Conservation (phyloP, 1,140 invertebrate species). For the Littorina saxatilis region DNA sequence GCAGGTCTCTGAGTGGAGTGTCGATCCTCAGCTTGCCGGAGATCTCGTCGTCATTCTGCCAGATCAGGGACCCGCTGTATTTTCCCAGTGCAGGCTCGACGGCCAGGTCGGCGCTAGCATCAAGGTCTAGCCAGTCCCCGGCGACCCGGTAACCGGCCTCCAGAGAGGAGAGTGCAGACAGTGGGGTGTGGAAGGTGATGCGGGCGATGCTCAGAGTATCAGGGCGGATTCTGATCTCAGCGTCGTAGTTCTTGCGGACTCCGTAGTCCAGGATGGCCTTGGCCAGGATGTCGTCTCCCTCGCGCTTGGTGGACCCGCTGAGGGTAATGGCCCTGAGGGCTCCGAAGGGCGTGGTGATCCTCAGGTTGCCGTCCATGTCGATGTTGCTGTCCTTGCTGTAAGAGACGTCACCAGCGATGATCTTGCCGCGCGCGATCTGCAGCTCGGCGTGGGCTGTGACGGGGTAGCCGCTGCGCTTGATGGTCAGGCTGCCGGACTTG, state of each 20-base stretch:
- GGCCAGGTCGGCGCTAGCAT: constrained; percentile 44
- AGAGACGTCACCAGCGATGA: constrained; percentile 25
- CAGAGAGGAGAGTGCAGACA: constrained; percentile 39
- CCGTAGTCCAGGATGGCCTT: constrained; percentile 38
- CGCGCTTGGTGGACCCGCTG: constrained; percentile 30
- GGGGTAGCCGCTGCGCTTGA: constrained; percentile 30
- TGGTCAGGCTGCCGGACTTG: constrained; percentile 31
- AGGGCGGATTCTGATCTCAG: constrained; percentile 7
- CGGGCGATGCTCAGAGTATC: constrained; percentile 31
- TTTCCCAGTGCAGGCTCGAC: constrained; percentile 40
- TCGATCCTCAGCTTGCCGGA: constrained; percentile 36
- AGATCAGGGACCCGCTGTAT: constrained; percentile 33
- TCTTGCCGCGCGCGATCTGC: constrained; percentile 23
- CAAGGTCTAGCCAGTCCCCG: constrained; percentile 38
- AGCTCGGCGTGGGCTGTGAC: constrained; percentile 26
- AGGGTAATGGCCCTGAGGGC: constrained; percentile 29
- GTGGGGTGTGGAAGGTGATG: constrained; percentile 30
- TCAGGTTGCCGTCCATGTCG: constrained; percentile 34
- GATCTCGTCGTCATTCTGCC: constrained; percentile 32
- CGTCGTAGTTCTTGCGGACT: constrained; percentile 29
- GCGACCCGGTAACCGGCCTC: constrained; percentile 39
- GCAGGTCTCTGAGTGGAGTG: constrained; percentile 36
- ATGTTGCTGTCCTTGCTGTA: background rate
- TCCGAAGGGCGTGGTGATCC: constrained; percentile 44
- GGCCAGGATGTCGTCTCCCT: constrained; percentile 29